Percentiles rank a stretch among this genome's conserved stretches.
Conservation (phyloP, 2,888 invertebrate genomes). For the Epirrhoe tristata region DNA sequence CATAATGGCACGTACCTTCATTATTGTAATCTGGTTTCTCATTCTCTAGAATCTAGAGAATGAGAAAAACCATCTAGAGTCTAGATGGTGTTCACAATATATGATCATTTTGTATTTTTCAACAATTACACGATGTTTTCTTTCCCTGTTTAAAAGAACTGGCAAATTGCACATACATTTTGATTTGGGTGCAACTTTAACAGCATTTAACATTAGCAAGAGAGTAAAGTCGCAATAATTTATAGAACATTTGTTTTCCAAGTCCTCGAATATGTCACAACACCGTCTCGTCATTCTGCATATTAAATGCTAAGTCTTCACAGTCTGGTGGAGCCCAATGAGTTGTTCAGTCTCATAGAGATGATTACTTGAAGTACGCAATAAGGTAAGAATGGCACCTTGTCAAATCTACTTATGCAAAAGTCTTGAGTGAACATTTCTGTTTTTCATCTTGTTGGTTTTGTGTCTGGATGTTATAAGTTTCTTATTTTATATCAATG, state of each 20-base stretch:
- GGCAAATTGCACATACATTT: no score
- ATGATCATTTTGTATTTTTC: no score
- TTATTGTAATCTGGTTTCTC: no score
- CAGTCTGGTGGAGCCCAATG: conserved; percentile 44
- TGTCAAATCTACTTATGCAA: background rate
- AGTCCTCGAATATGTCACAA: conserved; percentile 9
- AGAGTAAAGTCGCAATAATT: background rate
- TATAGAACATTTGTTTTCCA: background rate
- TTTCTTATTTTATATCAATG: no score
- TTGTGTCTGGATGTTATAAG: no score
- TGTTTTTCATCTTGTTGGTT: no score
- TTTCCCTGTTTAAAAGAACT: no score
- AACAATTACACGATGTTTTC: no score
- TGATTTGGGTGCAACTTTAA: no score
- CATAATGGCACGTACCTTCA: background rate
- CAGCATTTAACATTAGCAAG: background rate
- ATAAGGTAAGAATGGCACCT: conserved; percentile 17
- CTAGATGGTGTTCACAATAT: no score
- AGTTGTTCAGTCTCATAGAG: conserved; percentile 33
- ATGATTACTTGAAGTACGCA: conserved; percentile 32
- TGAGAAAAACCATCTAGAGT: no score
- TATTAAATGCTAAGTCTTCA: conserved; percentile 40
- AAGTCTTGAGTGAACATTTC: background rate
- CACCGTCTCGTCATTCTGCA: conserved; percentile 31
- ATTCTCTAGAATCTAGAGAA: no score